A percentile compares a stretch with the other conserved stretches of the same genome.
These are phyloP conservation scores for Eriosoma lanigerum DNA, from an alignment of 1,140 invertebrate genomes.

Conservation along the genomic window DNA sequence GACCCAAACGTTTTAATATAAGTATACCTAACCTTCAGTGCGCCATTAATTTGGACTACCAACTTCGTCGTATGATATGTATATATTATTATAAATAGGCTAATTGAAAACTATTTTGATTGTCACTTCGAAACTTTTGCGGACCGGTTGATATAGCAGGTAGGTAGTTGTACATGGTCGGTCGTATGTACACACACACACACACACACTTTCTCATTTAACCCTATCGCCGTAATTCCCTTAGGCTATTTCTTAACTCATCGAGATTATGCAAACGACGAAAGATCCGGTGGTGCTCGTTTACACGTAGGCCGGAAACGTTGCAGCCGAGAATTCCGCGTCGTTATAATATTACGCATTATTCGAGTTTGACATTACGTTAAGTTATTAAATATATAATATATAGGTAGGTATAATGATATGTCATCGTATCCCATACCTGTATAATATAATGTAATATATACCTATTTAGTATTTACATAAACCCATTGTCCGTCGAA, in stretches of 20 bases:
- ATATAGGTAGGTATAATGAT: too few relatives aligned
- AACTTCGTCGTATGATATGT: background rate
- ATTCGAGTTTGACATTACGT: background rate
- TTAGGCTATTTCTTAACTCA: background rate
- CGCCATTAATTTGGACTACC: background rate
- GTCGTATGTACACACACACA: background rate
- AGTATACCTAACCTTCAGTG: background rate
- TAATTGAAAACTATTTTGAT: conserved; percentile 2
- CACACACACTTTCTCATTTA: background rate
- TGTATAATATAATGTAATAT: too few relatives aligned
- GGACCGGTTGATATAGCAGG: conserved; percentile 25
- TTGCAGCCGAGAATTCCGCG: background rate
- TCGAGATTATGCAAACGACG: conserved; percentile 14
- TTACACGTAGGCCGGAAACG: background rate
- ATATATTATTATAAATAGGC: too few relatives aligned
- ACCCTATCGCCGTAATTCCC: background rate
- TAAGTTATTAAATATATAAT: too few relatives aligned
- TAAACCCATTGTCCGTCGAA: too few relatives aligned
- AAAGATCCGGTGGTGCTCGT: background rate
- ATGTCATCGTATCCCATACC: too few relatives aligned
- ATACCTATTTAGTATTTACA: too few relatives aligned
- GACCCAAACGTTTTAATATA: too few relatives aligned
- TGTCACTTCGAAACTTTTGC: background rate
- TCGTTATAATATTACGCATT: too few relatives aligned
- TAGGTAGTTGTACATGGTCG: too few relatives aligned